Evolutionary conservation across 2,797 vertebrate species (phyloP), one percentile per base, ranked within the genome.

Genomic region (Coregonus sp.): DNA sequence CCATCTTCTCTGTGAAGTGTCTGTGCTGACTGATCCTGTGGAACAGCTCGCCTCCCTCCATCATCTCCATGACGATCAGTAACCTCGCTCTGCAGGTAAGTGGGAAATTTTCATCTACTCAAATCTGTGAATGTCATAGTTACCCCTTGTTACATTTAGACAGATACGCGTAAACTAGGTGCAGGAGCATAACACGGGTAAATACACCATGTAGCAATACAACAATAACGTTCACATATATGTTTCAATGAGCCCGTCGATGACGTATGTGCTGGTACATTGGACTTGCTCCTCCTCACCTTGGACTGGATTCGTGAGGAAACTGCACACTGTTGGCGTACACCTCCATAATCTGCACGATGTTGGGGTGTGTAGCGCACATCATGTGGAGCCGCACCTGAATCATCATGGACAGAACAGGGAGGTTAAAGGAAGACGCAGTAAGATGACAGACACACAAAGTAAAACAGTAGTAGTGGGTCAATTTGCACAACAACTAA

Each of bases 51-150:
- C 98, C 98, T 73, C 98, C 98, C 92, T 99, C 98, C 98, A 99
- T 99, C 97, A 99, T 99, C 95, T 99, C 98, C 98, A 99, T 99
- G 88, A 99, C 98, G 87, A 99, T 98, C 89, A 99, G 95, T 90
- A 99, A 96, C 90, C 98, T 95, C 71, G 98, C 97, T 95, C 98
- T 99, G 94, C 40, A 47, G 35, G 0, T 33, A 3, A 47, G 9
- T 47, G 54, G 11, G 79, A 7, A 37, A 50, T 12, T 59, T 78
- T 77, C 86, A 47, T 29, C 16, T 12, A 75, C 73, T 50, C 20
- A 47, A 47, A 11, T 47, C 9, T 47, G 37, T 40, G 9, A 47
- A 47, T 47, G 40, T 12, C 40, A 47, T 47, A 9, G 40, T 11
- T 47, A 47, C 40, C 40, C 2, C 2, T 47, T 47, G 40, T 12